These are phyloP conservation scores for Anomalospiza imberbis DNA, from an alignment of 2,797 vertebrate genomes.

Conservation along the genomic window DNA sequence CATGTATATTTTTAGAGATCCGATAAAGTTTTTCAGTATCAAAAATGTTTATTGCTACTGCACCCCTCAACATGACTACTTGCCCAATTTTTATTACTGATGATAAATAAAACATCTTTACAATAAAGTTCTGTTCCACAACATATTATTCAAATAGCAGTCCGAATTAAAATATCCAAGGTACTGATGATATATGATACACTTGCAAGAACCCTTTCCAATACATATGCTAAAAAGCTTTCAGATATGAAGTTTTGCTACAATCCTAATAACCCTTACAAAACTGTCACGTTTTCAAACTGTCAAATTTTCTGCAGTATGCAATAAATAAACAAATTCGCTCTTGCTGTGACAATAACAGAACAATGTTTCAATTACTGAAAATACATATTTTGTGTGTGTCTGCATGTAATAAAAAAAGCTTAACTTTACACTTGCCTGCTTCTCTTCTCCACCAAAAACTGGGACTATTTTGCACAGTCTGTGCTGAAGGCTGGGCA, in stretches of 20 bases:
- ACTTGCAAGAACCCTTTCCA: background rate
- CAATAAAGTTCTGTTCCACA: background rate
- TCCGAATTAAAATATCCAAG: background rate
- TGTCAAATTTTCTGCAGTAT: background rate
- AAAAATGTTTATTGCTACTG: background rate
- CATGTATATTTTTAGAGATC: background rate
- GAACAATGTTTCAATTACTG: background rate
- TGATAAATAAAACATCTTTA: background rate
- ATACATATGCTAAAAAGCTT: background rate
- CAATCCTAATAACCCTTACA: background rate
- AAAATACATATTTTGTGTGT: background rate
- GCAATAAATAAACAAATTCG: background rate
- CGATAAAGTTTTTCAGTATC: background rate
- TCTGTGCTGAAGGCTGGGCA: background rate
- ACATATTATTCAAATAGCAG: background rate
- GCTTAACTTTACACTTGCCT: background rate
- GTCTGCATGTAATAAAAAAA: background rate
- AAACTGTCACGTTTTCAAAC: background rate
- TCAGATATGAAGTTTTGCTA: background rate
- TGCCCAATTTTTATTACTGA: background rate
- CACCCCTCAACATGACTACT: background rate
- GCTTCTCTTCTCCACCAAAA: background rate
- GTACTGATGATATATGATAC: background rate
- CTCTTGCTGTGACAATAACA: background rate
- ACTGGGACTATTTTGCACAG: accelerated